Conservation (phyloP, 2,888 invertebrate genomes). For the Fabriciana adippe region DNA sequence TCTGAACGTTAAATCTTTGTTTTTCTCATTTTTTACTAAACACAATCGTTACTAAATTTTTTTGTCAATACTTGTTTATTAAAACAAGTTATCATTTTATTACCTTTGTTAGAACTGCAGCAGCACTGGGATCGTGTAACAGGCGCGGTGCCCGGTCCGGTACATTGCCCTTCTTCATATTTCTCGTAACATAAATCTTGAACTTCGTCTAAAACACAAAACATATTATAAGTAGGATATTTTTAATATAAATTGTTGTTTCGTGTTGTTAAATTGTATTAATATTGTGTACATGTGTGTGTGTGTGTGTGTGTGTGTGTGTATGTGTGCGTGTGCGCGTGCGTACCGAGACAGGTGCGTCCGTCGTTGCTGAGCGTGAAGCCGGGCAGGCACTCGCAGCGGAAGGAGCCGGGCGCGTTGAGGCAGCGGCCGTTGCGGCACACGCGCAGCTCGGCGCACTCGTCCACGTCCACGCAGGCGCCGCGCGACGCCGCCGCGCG, state of each 20-base stretch:
- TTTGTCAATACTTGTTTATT: not conserved
- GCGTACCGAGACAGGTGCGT: conserved; percentile 87
- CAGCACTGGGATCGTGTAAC: conserved; percentile 94
- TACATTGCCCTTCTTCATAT: conserved; percentile 89
- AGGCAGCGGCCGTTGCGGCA: conserved; percentile 90
- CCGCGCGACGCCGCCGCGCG: conserved; percentile 79
- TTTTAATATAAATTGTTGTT: not conserved
- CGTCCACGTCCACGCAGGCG: conserved; percentile 79
- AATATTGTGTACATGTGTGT: no score
- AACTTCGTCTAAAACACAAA: conserved; percentile 84
- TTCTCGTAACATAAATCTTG: conserved; percentile 91
- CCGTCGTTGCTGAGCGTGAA: conserved; percentile 91
- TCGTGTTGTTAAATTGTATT: no score
- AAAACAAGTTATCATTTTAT: not conserved
- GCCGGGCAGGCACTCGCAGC: conserved; percentile 90
- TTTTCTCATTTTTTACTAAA: no score
- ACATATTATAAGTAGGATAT: not conserved
- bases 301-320: conserved; percentile 32
- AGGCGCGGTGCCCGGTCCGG: conserved; percentile 87
- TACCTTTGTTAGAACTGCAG: conserved; percentile 85
- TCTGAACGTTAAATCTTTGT: no score
- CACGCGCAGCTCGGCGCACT: conserved; percentile 87
- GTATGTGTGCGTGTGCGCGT: not conserved
- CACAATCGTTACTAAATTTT: no score
- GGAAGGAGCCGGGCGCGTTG: conserved; percentile 90